A percentile compares a stretch with the other conserved stretches of the same genome.
phyloP scores from a whole-genome alignment of 1,140 invertebrate genomes.

The roundworm (Caenorhabditis elegans) region WBcel235 BX284604.4:9460001-9460500 shows the following conservation, averaged over 20 bases:
- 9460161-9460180: conserved; percentile 97
- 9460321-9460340: conserved; percentile 93
- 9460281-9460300: conserved; percentile 92
- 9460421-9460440: conserved; percentile 95
- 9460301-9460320: conserved; percentile 96
- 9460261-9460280: conserved; percentile 99
- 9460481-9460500: background rate
- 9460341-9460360: conserved; percentile 96
- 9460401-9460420: conserved; percentile 97
- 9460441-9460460: conserved; percentile 91
- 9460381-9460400: conserved; percentile 99
- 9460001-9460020: conserved; percentile 98
- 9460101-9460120: conserved; percentile 94
- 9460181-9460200: conserved; percentile 99
- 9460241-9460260: conserved; percentile 99
- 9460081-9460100: conserved; percentile 95
- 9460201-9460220: conserved; percentile 93
- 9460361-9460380: conserved; percentile 99
- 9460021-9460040: conserved; percentile 84
- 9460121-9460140: conserved; percentile 95
- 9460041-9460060: conserved; percentile 87
- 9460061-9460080: conserved; percentile 96
- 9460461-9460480: background rate
- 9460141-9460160: conserved; percentile 91
- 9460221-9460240: conserved; percentile 97